Conservation (phyloP, 2,113 vertebrate species). For the Hirundichthys speculiger region DNA sequence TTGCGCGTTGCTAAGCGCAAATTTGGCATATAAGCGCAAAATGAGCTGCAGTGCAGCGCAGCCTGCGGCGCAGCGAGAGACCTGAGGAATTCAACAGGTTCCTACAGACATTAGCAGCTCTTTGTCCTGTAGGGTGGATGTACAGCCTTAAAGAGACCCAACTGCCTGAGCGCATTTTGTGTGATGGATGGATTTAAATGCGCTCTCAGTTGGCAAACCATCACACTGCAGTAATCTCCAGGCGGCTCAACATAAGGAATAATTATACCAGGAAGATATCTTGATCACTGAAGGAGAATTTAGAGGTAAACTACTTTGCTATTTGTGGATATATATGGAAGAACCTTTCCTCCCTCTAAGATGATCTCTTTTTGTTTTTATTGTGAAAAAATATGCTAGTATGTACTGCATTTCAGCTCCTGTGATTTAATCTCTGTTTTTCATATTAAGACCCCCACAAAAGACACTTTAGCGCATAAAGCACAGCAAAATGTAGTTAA, state of each 20-base stretch:
- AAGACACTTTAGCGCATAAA: background rate
- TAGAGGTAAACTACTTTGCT: slow-evolving; percentile 31
- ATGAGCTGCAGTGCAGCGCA: slow-evolving; percentile 52
- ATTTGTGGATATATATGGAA: background rate
- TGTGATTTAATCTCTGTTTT: background rate
- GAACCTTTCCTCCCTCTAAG: background rate
- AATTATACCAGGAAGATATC: slow-evolving; percentile 29
- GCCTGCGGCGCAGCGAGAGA: slow-evolving; percentile 27
- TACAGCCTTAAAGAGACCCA: background rate
- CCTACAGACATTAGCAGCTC: slow-evolving; percentile 17
- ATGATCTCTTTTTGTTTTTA: background rate
- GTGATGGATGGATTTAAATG: slow-evolving; percentile 54
- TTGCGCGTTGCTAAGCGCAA: slow-evolving; percentile 64
- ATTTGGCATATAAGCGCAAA: slow-evolving; percentile 79
- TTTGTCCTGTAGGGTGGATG: slow-evolving; percentile 22
- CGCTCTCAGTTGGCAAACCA: background rate
- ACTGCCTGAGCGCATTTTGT: slow-evolving; percentile 16
- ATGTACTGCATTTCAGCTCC: background rate
- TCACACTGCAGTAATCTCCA: slow-evolving; percentile 14
- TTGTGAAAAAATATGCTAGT: too few relatives aligned
- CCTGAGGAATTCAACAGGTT: slow-evolving; percentile 70
- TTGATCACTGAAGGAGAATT: slow-evolving; percentile 3
- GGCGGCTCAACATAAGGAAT: slow-evolving; percentile 19
- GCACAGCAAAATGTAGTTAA: slow-evolving; percentile 16
- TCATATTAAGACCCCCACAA: background rate